Percentiles rank a stretch among this genome's conserved stretches.
These are phyloP conservation scores for Trichonephila clavata DNA, from an alignment of 1,140 invertebrate genomes.

Conservation along the genomic window DNA sequence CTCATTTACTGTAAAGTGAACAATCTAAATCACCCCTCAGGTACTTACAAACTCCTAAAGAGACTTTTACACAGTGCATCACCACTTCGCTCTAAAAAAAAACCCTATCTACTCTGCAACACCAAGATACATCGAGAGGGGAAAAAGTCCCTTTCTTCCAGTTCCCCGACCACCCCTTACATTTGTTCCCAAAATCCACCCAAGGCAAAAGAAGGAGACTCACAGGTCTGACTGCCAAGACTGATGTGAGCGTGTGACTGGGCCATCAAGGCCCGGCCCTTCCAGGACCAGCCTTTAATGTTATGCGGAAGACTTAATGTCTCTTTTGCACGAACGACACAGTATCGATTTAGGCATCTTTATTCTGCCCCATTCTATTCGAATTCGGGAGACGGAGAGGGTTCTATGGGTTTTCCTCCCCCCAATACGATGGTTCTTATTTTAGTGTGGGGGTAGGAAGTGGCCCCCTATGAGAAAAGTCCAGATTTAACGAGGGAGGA, in stretches of 20 bases:
- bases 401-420: slow-evolving; percentile 6
- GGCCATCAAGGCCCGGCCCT: slow-evolving; percentile 25
- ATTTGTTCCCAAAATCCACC: background rate
- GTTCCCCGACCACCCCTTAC: background rate
- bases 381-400: background rate
- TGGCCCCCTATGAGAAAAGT: background rate
- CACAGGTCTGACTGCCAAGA: slow-evolving; percentile 8
- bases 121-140: too few species aligned
- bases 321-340: slow-evolving; percentile 39
- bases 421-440: slow-evolving; percentile 1
- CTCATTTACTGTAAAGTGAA: too few species aligned
- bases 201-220: background rate
- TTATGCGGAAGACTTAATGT: slow-evolving; percentile 54
- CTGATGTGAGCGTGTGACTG: slow-evolving; percentile 46
- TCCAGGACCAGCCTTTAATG: slow-evolving; percentile 25
- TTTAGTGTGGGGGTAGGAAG: background rate
- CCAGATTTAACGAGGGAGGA: slow-evolving; percentile 33
- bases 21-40: too few species aligned
- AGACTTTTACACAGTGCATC: too few species aligned
- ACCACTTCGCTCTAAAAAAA: too few species aligned
- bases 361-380: slow-evolving; percentile 1
- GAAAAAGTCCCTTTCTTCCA: too few species aligned
- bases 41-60: too few species aligned
- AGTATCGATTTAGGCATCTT: slow-evolving; percentile 24
- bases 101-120: too few species aligned